These are phyloP conservation scores for Tragelaphus buxtoni DNA, from an alignment of 2,113 vertebrate genomes.

Conservation along the genomic window DNA sequence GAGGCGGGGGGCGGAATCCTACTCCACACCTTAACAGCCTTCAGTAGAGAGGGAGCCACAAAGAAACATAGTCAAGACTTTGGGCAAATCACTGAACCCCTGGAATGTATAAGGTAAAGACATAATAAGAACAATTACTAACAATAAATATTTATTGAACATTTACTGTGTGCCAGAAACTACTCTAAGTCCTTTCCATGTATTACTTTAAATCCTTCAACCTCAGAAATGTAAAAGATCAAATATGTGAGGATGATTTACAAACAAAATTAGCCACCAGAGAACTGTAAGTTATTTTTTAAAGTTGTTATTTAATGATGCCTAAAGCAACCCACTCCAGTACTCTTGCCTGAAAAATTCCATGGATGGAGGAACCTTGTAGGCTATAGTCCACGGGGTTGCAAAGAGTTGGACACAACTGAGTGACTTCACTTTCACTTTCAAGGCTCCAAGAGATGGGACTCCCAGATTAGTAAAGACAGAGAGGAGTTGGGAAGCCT, in stretches of 20 bases:
- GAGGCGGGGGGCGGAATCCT: not conserved
- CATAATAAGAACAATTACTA: not conserved
- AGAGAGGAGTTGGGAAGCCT: not conserved
- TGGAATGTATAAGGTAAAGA: not conserved
- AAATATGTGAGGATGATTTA: not conserved
- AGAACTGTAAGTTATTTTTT: not conserved
- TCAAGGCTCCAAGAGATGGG: not conserved
- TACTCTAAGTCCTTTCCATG: not conserved
- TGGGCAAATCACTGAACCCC: not conserved
- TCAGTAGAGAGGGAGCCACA: not conserved
- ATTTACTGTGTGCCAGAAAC: not conserved
- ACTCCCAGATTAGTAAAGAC: not conserved
- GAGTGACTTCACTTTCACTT: too few relatives aligned
- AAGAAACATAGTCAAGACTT: not conserved
- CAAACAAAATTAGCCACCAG: not conserved
- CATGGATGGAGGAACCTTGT: too few relatives aligned
- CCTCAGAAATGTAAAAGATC: conserved; percentile 5
- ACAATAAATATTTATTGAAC: not conserved
- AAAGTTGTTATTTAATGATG: not conserved
- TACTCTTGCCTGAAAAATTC: too few relatives aligned
- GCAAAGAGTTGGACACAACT: too few relatives aligned
- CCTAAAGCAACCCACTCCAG: not conserved
- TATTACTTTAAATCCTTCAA: not conserved
- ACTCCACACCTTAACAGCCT: not conserved
- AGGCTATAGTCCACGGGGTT: too few relatives aligned